Evolutionary conservation across 2,113 vertebrate species (phyloP).

Genomic region (Laterallus jamaicensis): DNA sequence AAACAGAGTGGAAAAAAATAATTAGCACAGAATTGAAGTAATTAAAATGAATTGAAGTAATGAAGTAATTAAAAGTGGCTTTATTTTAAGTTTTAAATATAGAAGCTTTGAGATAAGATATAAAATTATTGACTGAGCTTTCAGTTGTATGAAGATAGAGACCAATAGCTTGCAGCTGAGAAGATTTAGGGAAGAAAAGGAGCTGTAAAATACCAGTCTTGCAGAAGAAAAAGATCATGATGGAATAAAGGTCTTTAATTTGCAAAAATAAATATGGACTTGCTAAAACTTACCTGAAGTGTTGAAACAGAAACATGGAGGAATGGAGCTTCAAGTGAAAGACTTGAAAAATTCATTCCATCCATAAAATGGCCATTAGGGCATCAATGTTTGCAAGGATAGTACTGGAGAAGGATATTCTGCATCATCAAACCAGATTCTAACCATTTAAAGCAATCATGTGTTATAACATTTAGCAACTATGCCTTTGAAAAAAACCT

Average conservation of each 20-base stretch:
- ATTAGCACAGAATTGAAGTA: neutral
- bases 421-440: neutral
- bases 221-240: neutral
- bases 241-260: neutral
- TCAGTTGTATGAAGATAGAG: neutral
- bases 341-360: neutral
- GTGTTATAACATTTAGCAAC: neutral
- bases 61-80: neutral
- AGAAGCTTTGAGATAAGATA: neutral
- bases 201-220: neutral
- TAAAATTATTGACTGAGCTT: neutral
- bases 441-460: neutral
- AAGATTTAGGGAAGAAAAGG: neutral
- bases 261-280: neutral
- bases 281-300: neutral
- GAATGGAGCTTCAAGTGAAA: neutral
- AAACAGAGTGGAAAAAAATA: neutral
- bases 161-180: neutral
- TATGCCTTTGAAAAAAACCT: neutral
- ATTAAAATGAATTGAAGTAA: neutral
- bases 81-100: neutral
- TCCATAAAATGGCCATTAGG: neutral
- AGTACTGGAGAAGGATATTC: neutral
- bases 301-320: neutral
- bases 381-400: neutral